Evolutionary conservation across 2,797 vertebrate species (phyloP), one percentile per base, ranked within the genome.

Genomic region (Diglossa cyanea): DNA sequence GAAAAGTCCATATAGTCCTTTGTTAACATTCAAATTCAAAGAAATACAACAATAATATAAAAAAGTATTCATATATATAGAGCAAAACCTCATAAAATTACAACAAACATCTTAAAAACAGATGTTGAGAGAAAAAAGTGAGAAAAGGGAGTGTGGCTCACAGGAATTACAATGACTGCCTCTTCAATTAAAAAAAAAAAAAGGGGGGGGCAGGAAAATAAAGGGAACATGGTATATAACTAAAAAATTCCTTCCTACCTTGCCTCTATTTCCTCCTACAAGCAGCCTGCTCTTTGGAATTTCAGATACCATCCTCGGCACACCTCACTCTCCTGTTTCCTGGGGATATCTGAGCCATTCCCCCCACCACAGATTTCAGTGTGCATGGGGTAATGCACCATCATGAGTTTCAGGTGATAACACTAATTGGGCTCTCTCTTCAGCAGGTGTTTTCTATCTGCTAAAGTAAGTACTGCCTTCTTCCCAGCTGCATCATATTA

Each of bases 291-390:
- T 31, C 31, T 79, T 76, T n/a, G 1, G 9, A 66, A 8, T 1
- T 0, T 24, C 35, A 60, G 5, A 12, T 3, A 2, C 10, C 3
- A 0, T 6, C 17, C 21, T 16, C 42, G 6, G 1, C 17, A 61
- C 7, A 9, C 10, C 44, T 39, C 8, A 0, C 6, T 31, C 57
- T 25, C 13, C 25, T 45, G 2, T 33, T 85, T 58, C 28, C n/a
- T 42, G 3, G 2, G 3, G 6, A 4, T 18, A 61, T 5, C 40
- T 24, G 4, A 73, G 2, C 15, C 2, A 4, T 10, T 10, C 2
- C 10, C 18, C 17, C 19, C 21, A 47, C 6, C 0, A 4, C 1
- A 1, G 17, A 70, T 68, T 53, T 53, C 62, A 88, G n/a, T 30
- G 24, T 50, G 28, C 40, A 50, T 23, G 2, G 25, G 16, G 15